Evolutionary conservation across 2,113 vertebrate species (phyloP).

Genomic region (Rhea pennata): DNA sequence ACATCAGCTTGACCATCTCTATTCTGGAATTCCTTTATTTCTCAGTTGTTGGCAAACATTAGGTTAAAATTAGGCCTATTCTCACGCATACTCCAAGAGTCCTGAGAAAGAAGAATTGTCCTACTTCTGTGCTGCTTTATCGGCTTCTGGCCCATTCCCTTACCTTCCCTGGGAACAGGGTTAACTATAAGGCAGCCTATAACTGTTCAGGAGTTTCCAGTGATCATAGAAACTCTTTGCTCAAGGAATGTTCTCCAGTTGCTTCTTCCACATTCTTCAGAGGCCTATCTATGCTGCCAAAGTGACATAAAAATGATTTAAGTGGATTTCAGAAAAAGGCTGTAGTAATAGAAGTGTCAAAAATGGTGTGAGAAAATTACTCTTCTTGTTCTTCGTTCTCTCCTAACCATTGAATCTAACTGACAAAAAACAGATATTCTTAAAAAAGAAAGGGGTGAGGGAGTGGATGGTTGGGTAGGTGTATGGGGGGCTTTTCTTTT

Average conservation of each 20-base stretch:
- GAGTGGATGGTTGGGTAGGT: too few species aligned
- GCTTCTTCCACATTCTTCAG: neutral
- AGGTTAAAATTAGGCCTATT: neutral
- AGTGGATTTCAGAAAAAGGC: neutral
- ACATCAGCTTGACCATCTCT: neutral
- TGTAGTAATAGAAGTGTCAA: neutral
- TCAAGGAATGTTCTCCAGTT: neutral
- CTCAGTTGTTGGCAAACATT: neutral
- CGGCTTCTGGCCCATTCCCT: neutral
- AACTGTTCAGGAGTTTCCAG: neutral
- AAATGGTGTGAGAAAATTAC: neutral
- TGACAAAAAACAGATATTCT: neutral
- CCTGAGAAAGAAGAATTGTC: neutral
- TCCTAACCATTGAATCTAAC: neutral
- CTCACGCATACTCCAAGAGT: neutral
- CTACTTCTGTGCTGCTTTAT: neutral
- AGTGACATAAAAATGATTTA: neutral
- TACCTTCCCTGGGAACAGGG: neutral
- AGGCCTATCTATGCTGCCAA: rapidly evolving
- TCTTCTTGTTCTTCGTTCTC: neutral
- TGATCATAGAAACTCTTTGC: neutral
- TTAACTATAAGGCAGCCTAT: neutral
- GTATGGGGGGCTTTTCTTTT: too few species aligned
- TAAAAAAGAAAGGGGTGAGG: neutral
- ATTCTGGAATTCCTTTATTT: neutral